Base-by-base conservation (phyloP, 2,888 invertebrate genomes). In the Papilio elwesi region DNA sequence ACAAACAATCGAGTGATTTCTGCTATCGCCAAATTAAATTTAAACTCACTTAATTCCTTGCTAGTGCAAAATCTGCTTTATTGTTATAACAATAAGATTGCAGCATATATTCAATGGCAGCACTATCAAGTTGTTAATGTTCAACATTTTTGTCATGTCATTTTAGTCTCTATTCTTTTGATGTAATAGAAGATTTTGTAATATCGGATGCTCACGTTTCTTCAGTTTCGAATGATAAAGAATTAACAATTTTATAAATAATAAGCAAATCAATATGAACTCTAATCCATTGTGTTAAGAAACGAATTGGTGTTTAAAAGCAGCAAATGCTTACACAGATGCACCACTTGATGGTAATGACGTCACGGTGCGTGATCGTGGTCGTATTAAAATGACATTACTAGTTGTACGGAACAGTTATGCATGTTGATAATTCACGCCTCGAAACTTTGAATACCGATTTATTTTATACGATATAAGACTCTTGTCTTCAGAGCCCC, bases 381-480 rank as follows among this genome's bases (percentile, higher is more conserved):
- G 81, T 83, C 83, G 79, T 90, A 92, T 93, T 93, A 93, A 93
- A 93, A 93, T 90, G 86, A 91, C 92, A 93, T 93, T 92, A 92
- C 90, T 87, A 83, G 82, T 82, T 81, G 81, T 84, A 84, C 80
- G 79, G 83, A 87, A 90, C 90, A 85, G 89, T 89, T 90, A 89
- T 83, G 52, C 52, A 57, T 62, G 83, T 78, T 76, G 71, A 87
- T 87, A 87, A 85, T 90, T 91, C 87, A 89, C 90, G 87, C 89
- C 85, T 87, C 74, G 43, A 68, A 72, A 73, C 74, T 67, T 71
- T 73, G 73, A 73, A 69, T 74, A 71, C 69, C 64, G 64, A 73
- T 71, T 51, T 53, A 74, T 71, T 67, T 71, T 68, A 64, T 48
- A 47, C 11, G 15, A 11, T 8, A 7, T 36, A n/a, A 38, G 38